Evolutionary conservation across 2,113 vertebrate genomes (phyloP).

Genomic region (Centrocercus urophasianus): DNA sequence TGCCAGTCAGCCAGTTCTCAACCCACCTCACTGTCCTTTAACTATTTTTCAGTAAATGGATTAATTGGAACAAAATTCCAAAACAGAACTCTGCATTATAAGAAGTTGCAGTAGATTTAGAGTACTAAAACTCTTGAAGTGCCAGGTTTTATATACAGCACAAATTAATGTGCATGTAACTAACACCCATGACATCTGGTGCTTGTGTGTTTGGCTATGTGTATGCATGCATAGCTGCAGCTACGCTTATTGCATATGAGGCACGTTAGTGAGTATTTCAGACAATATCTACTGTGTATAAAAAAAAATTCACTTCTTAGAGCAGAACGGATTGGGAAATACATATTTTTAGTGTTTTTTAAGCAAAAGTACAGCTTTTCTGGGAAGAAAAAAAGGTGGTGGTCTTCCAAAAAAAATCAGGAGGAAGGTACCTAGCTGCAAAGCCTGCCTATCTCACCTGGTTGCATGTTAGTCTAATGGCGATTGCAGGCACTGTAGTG

Average conservation of each 20-base stretch:
- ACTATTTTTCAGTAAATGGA: not conserved
- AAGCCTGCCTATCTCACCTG: not conserved
- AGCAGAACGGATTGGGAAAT: not conserved
- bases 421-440: not conserved
- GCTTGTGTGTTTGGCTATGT: rapidly evolving
- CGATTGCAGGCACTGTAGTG: not conserved
- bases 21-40: too few species aligned
- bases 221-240: not conserved
- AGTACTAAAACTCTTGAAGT: not conserved
- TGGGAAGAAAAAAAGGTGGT: not conserved
- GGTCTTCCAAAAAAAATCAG: not conserved
- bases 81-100: not conserved
- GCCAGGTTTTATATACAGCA: not conserved
- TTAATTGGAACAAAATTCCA: not conserved
- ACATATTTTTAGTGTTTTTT: rapidly evolving
- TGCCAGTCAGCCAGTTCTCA: too few species aligned
- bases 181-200: rapidly evolving
- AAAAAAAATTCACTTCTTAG: not conserved
- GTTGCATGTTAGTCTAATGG: not conserved
- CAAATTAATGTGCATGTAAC: not conserved
- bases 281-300: too few species aligned
- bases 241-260: not conserved
- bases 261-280: not conserved
- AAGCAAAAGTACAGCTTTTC: not conserved
- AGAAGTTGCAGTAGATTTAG: not conserved